phyloP scores from a whole-genome alignment of 1,140 invertebrate species.

The Drosophila pandora region DNA sequence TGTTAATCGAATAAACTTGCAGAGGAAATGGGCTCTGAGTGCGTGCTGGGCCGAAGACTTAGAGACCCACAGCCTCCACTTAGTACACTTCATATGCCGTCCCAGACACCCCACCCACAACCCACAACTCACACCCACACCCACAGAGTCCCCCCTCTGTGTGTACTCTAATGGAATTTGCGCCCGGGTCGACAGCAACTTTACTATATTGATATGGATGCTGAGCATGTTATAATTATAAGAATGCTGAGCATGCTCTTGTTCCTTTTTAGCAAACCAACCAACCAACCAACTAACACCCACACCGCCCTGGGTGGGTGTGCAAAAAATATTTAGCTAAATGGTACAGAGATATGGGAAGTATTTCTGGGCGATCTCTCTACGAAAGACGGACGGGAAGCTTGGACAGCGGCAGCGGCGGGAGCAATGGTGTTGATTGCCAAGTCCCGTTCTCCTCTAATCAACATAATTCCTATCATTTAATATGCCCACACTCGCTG shows the following conservation, averaged over 20 bases:
- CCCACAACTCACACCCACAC: not conserved
- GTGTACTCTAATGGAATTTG: constrained; percentile 70
- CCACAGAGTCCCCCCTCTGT: constrained; percentile 3
- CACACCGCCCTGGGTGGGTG: not conserved
- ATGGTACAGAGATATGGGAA: constrained; percentile 39
- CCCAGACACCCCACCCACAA: not conserved
- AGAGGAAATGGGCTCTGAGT: constrained; percentile 68
- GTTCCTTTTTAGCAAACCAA: constrained; percentile 2
- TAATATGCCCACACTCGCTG: constrained; percentile 50
- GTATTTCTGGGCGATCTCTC: constrained; percentile 11
- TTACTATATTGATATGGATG: constrained; percentile 73
- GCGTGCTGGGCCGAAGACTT: constrained; percentile 55
- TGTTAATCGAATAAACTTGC: constrained; percentile 78
- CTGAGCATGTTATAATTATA: constrained; percentile 79
- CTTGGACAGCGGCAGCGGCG: not conserved
- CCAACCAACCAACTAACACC: not conserved
- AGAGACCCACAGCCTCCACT: constrained; percentile 6
- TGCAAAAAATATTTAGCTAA: constrained; percentile 41
- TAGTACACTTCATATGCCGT: not conserved
- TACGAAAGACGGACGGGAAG: not conserved
- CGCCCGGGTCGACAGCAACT: constrained; percentile 51
- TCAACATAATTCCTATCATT: constrained; percentile 70
- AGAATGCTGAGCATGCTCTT: constrained; percentile 72
- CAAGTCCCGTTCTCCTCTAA: constrained; percentile 35
- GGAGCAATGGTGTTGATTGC: constrained; percentile 45